Conservation (phyloP, 2,888 invertebrate genomes). For the Acronicta aceris region DNA sequence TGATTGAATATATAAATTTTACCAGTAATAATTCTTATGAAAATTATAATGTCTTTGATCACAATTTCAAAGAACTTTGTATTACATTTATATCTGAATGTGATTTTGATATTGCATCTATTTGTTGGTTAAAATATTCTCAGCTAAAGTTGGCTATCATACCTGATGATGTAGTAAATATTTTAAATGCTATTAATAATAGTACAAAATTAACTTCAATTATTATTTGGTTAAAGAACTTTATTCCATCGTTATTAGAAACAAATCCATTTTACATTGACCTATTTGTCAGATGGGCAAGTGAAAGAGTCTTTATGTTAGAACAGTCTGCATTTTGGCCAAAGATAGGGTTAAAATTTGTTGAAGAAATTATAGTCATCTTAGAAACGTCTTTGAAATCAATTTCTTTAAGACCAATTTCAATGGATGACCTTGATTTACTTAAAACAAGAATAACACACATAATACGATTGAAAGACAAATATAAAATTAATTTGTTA, state of each 20-base stretch:
- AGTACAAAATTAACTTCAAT: conserved; percentile 83
- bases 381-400: conserved; percentile 78
- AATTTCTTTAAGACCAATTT: conserved; percentile 78
- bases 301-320: conserved; percentile 80
- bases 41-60: conserved; percentile 72
- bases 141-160: conserved; percentile 68
- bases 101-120: conserved; percentile 83
- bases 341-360: conserved; percentile 84
- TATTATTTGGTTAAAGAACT: conserved; percentile 83
- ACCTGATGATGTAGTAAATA: conserved; percentile 71
- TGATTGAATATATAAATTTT: conserved; percentile 81
- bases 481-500: conserved; percentile 84
- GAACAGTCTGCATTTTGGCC: conserved; percentile 86
- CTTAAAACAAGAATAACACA: conserved; percentile 79
- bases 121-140: conserved; percentile 84
- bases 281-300: conserved; percentile 84
- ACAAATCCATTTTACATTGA: conserved; percentile 83
- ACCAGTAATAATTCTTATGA: conserved; percentile 75
- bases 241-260: conserved; percentile 79
- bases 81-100: conserved; percentile 76
- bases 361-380: conserved; percentile 76
- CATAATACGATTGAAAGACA: conserved; percentile 82
- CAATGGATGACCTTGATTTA: conserved; percentile 82
- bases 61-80: conserved; percentile 75
- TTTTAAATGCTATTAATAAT: conserved; percentile 77